Evolutionary conservation across 2,797 vertebrate species (phyloP).

Genomic region (Enteromius treurensis): DNA sequence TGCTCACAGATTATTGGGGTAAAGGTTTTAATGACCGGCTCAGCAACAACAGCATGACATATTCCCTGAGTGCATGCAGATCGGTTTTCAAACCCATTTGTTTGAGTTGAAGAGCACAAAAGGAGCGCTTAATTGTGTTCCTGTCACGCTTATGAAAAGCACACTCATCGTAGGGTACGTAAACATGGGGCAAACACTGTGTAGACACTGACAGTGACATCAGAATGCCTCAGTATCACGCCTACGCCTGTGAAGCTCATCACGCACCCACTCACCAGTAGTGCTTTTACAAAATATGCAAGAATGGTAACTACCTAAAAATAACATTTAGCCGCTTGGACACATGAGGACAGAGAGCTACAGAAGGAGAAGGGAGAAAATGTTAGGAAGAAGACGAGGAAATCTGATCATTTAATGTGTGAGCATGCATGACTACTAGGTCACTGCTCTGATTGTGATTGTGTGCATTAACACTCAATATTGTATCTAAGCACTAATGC

Average conservation of each 20-base stretch:
- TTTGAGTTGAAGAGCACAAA: conserved; percentile 22
- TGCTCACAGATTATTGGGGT: conserved; percentile 55
- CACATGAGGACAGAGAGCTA: not conserved
- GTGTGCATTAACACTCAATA: not conserved
- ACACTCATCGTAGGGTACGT: not conserved
- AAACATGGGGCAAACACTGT: not conserved
- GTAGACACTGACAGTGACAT: conserved; percentile 37
- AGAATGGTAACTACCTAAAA: conserved; percentile 14
- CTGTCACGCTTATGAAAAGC: conserved; percentile 2
- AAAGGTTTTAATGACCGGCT: conserved; percentile 52
- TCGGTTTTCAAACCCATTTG: conserved; percentile 19
- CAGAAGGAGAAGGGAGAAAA: not conserved
- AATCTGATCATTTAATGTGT: not conserved
- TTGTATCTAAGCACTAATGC: not conserved
- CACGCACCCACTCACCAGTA: not conserved
- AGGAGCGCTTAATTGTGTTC: conserved; percentile 19
- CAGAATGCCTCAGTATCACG: conserved; percentile 19
- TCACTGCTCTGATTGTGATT: not conserved
- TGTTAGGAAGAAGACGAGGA: not conserved
- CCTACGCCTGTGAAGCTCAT: conserved; percentile 10
- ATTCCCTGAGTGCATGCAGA: not conserved
- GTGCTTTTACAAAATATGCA: not conserved
- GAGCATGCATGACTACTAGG: not conserved
- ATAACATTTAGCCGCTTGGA: not conserved
- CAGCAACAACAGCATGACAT: conserved; percentile 29